phyloP scores from a whole-genome alignment of 2,113 vertebrate genomes.

The Gila orcuttii region DNA sequence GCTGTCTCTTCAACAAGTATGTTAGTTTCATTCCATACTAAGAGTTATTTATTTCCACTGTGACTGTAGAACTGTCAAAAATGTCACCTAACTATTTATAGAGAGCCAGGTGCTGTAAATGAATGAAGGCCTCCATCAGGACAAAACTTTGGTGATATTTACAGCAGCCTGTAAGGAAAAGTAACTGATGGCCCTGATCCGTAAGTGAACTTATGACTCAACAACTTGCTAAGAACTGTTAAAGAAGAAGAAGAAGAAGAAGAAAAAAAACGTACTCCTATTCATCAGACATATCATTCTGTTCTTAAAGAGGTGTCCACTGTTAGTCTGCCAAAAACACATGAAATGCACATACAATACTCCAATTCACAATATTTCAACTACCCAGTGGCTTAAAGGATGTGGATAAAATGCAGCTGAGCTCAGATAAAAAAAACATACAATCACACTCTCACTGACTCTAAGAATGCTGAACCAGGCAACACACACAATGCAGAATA shows the following conservation, averaged over 20 bases:
- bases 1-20: not conserved
- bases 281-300: too few species aligned
- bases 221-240: not conserved
- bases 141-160: constrained; percentile 11
- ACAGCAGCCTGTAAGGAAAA: not conserved
- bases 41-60: constrained; percentile 35
- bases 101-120: constrained; percentile 2
- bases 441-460: not conserved
- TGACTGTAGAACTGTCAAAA: constrained; percentile 8
- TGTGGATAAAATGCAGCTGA: not conserved
- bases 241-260: not conserved
- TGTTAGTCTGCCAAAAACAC: not conserved
- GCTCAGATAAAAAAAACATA: not conserved
- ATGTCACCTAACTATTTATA: constrained; percentile 10
- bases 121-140: not conserved
- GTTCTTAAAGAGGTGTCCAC: not conserved
- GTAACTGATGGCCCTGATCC: not conserved
- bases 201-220: not conserved
- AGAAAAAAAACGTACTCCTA: too few species aligned
- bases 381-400: not conserved
- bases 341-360: not conserved
- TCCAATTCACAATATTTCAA: not conserved
- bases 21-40: constrained; percentile 17
- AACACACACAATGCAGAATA: not conserved
- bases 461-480: not conserved